phyloP scores from a whole-genome alignment of 2,797 vertebrate species.

The Chiropotes sagulatus region DNA sequence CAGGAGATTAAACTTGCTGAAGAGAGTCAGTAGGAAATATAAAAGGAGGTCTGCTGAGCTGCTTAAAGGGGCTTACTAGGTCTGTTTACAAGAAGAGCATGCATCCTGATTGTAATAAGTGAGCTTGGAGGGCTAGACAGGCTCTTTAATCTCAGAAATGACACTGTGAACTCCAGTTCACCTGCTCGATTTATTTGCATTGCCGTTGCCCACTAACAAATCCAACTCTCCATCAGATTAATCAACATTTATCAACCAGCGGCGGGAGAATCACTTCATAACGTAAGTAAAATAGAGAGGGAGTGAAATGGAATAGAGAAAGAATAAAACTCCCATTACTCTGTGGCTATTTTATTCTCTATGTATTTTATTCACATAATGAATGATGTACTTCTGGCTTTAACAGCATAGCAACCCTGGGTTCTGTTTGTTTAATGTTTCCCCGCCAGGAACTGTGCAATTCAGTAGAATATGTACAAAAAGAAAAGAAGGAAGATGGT shows the following conservation, averaged over 20 bases:
- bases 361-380: conserved; percentile 77
- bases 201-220: conserved; percentile 78
- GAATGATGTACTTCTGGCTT: conserved; percentile 74
- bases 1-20: conserved; percentile 46
- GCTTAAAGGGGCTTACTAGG: conserved; percentile 17
- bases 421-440: conserved; percentile 73
- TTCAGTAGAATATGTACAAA: conserved; percentile 48
- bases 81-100: conserved; percentile 67
- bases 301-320: conserved; percentile 76
- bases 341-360: conserved; percentile 77
- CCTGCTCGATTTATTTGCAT: conserved; percentile 81
- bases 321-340: conserved; percentile 78
- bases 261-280: conserved; percentile 74
- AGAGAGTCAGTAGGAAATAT: neutral
- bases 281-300: conserved; percentile 77
- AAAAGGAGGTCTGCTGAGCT: conserved; percentile 28
- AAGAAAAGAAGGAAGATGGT: conserved; percentile 9
- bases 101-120: conserved; percentile 75
- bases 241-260: conserved; percentile 80
- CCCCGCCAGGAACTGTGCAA: conserved; percentile 2
- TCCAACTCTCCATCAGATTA: conserved; percentile 78
- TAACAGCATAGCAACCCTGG: conserved; percentile 62
- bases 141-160: conserved; percentile 80
- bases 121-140: conserved; percentile 73
- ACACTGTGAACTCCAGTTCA: conserved; percentile 82